Base-by-base conservation (phyloP, 2,113 vertebrate genomes). In the Smithornis capensis region DNA sequence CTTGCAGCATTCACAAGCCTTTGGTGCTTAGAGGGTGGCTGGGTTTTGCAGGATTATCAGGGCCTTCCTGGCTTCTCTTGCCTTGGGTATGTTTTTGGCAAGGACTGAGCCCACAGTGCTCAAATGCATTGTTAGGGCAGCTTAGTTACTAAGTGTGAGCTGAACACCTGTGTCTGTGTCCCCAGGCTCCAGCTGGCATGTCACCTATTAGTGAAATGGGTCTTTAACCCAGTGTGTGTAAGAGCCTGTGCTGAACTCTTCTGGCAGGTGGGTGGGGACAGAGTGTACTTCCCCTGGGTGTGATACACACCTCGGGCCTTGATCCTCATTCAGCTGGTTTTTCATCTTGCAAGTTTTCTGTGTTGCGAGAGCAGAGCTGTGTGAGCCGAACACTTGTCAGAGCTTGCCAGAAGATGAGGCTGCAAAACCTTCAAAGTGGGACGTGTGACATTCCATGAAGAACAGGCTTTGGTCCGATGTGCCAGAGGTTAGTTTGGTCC, bases 131-230 rank as follows among this genome's bases (percentile, higher is more conserved):
- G 1, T 62, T 83, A 40, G 4, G 35, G 56, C 69, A 87, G 76
- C 60, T 27, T 62, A 81, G 33, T 49, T 56, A 15, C 33, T 85
- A 35, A 47, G 29, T 19, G 64, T 80, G 62, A 90, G 63, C 55
- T 21, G 35, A 80, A 19, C 31, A 12, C 76, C 31, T 33, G 29
- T 71, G 23, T 29, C 45, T 77, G 50, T 53, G 83, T 23, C 57
- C 55, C 55, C 45, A 6, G 40, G 52, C 50, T 65, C 40, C 64
- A 83, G 45, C 59, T 65, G 59, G 47, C 60, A 70, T 55, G 64
- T 76, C 37, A 31, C 0, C 1, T 17, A 17, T 52, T 4, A 40
- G 23, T 25, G 57, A 65, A 38, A 57, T 0, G 1, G 28, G 28
- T 57, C 28, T 76, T 22, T 77, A 88, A n/a, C 25, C 25, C 63